Base-by-base conservation (phyloP, 2,113 vertebrate species). In the Grantiella picta region DNA sequence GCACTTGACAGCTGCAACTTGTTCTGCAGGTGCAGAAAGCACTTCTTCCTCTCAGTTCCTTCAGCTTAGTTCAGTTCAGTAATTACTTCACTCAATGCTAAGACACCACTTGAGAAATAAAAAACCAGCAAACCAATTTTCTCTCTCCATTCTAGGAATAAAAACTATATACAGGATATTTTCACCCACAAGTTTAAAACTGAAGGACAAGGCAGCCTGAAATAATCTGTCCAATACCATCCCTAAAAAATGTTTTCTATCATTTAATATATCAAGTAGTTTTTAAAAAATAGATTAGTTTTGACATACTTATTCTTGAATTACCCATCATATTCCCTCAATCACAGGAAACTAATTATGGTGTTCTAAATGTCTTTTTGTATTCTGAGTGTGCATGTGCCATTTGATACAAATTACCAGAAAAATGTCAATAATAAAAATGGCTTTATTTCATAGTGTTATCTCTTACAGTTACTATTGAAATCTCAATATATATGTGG, bases 1-100 rank as follows among this genome's bases (percentile, higher is more conserved):
- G 64, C 86, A 78, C 77, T 92, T 89, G 94, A 95, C 96, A 97
- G 89, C 95, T 97, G 96, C 83, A 63, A 59, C 82, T 93, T 73
- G 72, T 78, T 93, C 91, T 89, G 96, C 96, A 97, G 96, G 96
- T 97, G 94, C 92, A 94, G 89, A 95, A 95, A 94, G 69, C 56
- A 94, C 81, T 94, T 90, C 64, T 96, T 95, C 80, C 89, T 86
- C 95, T 92, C 69, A 28, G 80, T 94, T 93, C 91, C 92, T 75
- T 56, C 83, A 82, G 90, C 52, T 64, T 44, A 73, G 69, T 64
- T 73, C 50, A 36, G 76, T 89, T 83, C 89, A 91, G 72, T 91
- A 94, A 90, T 66, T 81, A 92, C 71, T 70, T 81, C 72, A 84
- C 72, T 91, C 77, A 75, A 1, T 60, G 36, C 57, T 80, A 78